Evolutionary conservation across 2,113 vertebrate genomes (phyloP), one percentile per base, ranked within the genome.

Genomic region (Urocitellus parryii): DNA sequence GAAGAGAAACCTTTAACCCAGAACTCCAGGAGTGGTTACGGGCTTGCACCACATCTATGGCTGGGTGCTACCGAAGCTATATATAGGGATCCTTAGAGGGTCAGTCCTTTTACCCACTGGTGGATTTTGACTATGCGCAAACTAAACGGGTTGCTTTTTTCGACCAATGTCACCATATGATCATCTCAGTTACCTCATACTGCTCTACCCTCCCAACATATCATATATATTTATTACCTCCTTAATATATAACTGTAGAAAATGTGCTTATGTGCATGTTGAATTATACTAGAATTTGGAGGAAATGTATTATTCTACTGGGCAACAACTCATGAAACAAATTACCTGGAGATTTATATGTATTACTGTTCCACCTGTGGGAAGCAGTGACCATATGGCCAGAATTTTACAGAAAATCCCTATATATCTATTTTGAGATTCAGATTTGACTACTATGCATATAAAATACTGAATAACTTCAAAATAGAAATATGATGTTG

Each of bases 401-500:
- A 91, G 18, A 39, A 63, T 68, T 81, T 70, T 74, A 37, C 7
- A 91, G 11, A n/a, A 42, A 74, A 73, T 74, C 4, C 56, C 34
- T 4, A 10, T 70, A 32, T 58, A 2, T 86, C 22, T 95, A 82
- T 72, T 91, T 89, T 56, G 24, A 12, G 4, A 8, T 76, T 91
- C 51, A 76, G 25, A 67, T 95, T 90, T 83, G 70, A 65, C 29
- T 8, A 24, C 18, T 76, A 82, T 67, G 39, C 25, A 25, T 51
- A 72, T 73, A 51, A 90, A 85, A 82, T 88, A 86, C 27, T 48
- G 53, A 68, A n/a, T 90, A 6, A 63, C 20, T 87, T 89, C 34
- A 56, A 96, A 84, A 63, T 27, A 85, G 32, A 87, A 77, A n/a
- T n/a, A n/a, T 4, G 22, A 51, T 95, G 32, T 92, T 92, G 91